phyloP scores from a whole-genome alignment of 2,113 vertebrate species.

The Sebastes schlegelii region DNA sequence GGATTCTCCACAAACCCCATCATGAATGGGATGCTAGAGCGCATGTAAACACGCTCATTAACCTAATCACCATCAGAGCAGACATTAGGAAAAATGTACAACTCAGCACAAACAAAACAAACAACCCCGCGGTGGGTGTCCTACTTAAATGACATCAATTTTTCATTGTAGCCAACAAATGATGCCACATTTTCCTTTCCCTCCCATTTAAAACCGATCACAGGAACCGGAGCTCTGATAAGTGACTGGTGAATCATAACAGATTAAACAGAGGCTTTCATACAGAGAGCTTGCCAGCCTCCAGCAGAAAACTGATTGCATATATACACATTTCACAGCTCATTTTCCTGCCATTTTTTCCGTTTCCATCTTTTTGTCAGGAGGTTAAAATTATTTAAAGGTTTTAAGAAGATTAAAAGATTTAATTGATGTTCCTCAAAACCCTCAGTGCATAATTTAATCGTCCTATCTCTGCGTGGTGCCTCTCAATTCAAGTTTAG shows the following conservation, averaged over 20 bases:
- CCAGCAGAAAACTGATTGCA: constrained; percentile 31
- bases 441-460: constrained; percentile 9
- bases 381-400: constrained; percentile 12
- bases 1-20: not conserved
- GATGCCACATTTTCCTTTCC: constrained; percentile 14
- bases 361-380: constrained; percentile 14
- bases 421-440: constrained; percentile 12
- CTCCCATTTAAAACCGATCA: constrained; percentile 52
- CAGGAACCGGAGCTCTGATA: constrained; percentile 14
- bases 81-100: constrained; percentile 27
- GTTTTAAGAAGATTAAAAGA: constrained; percentile 47
- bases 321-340: constrained; percentile 41
- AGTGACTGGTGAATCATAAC: constrained; percentile 39
- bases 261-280: constrained; percentile 31
- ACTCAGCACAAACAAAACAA: constrained; percentile 34
- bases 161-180: constrained; percentile 38
- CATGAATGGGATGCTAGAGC: not conserved
- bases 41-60: constrained; percentile 24
- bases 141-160: constrained; percentile 46
- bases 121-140: constrained; percentile 24
- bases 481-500: constrained; percentile 13
- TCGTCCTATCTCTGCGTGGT: constrained; percentile 8
- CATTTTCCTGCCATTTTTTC: not conserved
- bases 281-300: constrained; percentile 19
- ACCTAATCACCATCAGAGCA: constrained; percentile 33